Base-by-base conservation (phyloP, 2,888 invertebrate species). In the Oscheius sp. region DNA sequence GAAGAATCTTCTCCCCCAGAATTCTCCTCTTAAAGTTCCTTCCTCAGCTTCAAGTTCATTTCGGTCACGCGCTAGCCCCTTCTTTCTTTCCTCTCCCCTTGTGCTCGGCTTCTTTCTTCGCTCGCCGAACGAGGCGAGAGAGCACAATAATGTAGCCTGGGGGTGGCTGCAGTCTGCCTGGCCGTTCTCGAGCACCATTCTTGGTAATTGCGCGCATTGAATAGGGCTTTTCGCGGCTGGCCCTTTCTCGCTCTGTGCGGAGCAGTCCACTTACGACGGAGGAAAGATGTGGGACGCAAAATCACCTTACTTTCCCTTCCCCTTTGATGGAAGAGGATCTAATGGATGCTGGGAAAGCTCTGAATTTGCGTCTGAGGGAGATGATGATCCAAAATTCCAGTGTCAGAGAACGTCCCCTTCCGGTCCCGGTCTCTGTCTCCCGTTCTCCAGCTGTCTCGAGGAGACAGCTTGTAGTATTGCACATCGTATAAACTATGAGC, bases 161-260 rank as follows among this genome's bases (percentile, higher is more conserved):
- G 53, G 48, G 63, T 32, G 7, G n/a, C 47, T 35, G 37, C 42
- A 42, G 42, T 7, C 42, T 42, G 42, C 42, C 42, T 32, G 35
- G 70, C 58, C 70, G 70, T 65, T 73, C 42, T 42, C 65, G 65
- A 73, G 73, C 73, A 73, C 73, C 73, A 73, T 73, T 73, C 73
- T 59, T 55, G 60, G 73, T 73, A 73, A 73, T 73, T 73, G 73
- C 63, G 60, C 47, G 73, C 65, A 73, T 73, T 73, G 65, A 73
- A 65, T 65, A 60, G 63, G 63, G 29, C 74, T 58, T 65, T 62
- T 55, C 57, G 66, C 37, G 37, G 13, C 62, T 48, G 55, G 55
- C 55, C 29, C 21, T 21, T 21, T 21, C 21, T 21, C 21, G 21
- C 55, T 42, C 42, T 42, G 42, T 42, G 42, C 42, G 42, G 42